Evolutionary conservation across 2,113 vertebrate genomes (phyloP), one percentile per base, ranked within the genome.

Genomic region (Colinus virginianus): DNA sequence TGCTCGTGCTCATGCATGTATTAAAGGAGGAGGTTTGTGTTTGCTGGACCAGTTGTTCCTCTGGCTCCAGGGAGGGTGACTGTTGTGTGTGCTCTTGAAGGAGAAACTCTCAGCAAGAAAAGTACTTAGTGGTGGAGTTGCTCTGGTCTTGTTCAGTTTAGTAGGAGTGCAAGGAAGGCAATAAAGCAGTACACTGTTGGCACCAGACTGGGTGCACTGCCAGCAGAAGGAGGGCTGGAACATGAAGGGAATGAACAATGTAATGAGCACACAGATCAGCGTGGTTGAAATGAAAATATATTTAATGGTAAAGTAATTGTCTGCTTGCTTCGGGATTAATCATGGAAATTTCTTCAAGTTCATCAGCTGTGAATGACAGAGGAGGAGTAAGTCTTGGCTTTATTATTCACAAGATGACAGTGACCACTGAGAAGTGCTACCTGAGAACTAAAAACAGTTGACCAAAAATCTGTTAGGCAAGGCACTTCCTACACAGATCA

Each of bases 361-460:
- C 76, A 70, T 83, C 32, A 40, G 42, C 78, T 91, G 46, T 91
- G 85, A 90, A 94, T 86, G 95, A 83, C 72, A 88, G 68, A 95
- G 95, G 82, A 95, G 85, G 92, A 83, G 79, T 78, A 70, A 90
- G 43, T 67, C 82, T 78, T 51, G 46, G 38, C 63, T 96, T 96
- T 94, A 93, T 95, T 95, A 80, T 83, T 78, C 93, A 86, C 88
- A 63, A 51, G 83, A 62, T 94, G 85, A 75, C 71, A 87, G 79
- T 86, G 69, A 95, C 82, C 61, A 80, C 15, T 11, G 48, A 90
- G 51, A 85, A 77, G 6, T 67, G 51, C 40, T 88, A 82, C 42
- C 82, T 88, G 55, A 25, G 32, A 91, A 85, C 48, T 74, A 77
- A 88, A 89, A 46, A 79, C 78, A 68, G 38, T 43, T 67, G 76